Percentiles rank a stretch among this genome's conserved stretches.
Evolutionary conservation across 2,797 vertebrate genomes (phyloP).

Genomic region (Cirrhinus mrigala): DNA sequence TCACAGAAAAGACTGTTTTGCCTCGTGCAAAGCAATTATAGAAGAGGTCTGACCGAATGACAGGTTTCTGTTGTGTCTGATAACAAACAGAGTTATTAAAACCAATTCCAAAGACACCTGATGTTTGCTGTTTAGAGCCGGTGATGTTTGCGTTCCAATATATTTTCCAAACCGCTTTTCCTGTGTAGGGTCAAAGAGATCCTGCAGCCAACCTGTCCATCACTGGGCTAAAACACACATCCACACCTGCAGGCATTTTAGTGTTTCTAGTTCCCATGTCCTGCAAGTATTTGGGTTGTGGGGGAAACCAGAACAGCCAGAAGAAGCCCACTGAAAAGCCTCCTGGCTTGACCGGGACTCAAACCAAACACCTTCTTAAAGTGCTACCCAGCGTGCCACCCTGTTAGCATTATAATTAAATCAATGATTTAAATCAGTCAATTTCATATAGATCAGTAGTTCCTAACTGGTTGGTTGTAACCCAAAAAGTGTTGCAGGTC

Average conservation of each 20-base stretch:
- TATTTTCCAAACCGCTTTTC: neutral
- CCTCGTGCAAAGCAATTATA: neutral
- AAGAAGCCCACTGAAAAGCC: neutral
- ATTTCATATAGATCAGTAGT: neutral
- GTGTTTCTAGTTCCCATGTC: neutral
- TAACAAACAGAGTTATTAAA: constrained; percentile 32
- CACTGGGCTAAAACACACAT: neutral
- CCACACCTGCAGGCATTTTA: neutral
- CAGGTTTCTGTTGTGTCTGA: constrained; percentile 5
- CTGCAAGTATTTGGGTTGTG: neutral
- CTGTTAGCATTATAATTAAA: neutral
- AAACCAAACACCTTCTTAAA: neutral
- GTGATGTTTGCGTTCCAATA: neutral
- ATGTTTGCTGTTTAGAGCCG: neutral
- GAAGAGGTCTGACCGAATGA: neutral
- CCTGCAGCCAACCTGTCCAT: neutral
- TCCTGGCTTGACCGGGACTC: neutral
- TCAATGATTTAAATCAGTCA: neutral
- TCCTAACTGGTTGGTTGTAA: neutral
- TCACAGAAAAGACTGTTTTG: constrained; percentile 9
- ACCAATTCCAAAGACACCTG: constrained; percentile 17
- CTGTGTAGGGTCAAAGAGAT: neutral
- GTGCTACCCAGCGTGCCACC: neutral
- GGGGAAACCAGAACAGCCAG: neutral
- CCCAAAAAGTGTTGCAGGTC: neutral